phyloP scores from a whole-genome alignment of 2,888 invertebrate species.

The Beris chalybata region DNA sequence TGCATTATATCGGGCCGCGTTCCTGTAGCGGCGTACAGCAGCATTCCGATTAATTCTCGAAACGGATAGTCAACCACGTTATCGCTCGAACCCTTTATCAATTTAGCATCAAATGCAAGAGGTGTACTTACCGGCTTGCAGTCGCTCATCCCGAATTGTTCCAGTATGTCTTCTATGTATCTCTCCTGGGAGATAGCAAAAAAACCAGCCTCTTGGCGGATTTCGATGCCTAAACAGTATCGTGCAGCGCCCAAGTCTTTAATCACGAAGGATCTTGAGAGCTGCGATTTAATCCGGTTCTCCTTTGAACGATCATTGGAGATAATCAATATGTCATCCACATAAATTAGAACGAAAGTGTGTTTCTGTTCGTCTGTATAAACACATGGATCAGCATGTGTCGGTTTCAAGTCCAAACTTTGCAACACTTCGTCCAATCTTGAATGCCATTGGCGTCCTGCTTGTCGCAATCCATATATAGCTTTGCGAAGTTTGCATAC shows the following conservation, averaged over 20 bases:
- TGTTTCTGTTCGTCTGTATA: constrained; percentile 26
- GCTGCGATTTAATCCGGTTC: neutral
- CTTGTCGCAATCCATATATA: no score
- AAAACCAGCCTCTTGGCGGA: neutral
- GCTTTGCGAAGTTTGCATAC: no score
- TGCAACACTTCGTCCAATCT: no score
- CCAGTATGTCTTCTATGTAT: neutral
- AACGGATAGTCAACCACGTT: neutral
- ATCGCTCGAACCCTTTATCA: no score
- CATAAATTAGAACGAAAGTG: neutral
- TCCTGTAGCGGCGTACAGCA: constrained; percentile 2
- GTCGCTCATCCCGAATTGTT: neutral
- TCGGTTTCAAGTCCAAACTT: constrained; percentile 36
- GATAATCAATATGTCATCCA: neutral
- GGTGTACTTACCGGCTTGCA: neutral
- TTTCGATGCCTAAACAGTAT: neutral
- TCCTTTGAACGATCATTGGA: neutral
- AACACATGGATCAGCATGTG: constrained; percentile 39
- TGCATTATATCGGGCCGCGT: no score
- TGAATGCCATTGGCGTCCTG: no score
- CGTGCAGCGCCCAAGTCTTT: constrained; percentile 6
- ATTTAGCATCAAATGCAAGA: no score
- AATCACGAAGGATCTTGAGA: neutral
- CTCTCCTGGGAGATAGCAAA: neutral
- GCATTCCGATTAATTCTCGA: constrained; percentile 3